Percentiles rank a stretch among this genome's conserved stretches.
Conservation (phyloP, 1,140 invertebrate species). For the Drosophila sulfurigaster region DNA sequence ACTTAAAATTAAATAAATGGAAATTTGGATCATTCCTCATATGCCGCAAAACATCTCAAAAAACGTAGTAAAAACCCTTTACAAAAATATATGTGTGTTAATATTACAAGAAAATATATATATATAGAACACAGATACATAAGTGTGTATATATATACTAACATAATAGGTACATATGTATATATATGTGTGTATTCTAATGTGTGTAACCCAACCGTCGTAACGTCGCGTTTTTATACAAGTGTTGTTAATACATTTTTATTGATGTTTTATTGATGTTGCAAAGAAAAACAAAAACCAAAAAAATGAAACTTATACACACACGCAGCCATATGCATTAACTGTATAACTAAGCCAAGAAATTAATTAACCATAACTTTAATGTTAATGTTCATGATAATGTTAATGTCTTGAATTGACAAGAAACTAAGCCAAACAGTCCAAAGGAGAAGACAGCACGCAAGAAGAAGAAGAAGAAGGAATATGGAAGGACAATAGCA, state of each 20-base stretch:
- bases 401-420: conserved; percentile 30
- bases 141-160: conserved; percentile 36
- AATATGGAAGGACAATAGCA: conserved; percentile 52
- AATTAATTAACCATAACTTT: conserved; percentile 45
- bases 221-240: conserved; percentile 82
- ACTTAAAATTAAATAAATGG: conserved; percentile 27
- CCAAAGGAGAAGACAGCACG: conserved; percentile 30
- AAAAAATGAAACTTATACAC: conserved; percentile 34
- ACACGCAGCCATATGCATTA: conserved; percentile 21
- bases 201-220: conserved; percentile 76
- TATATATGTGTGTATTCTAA: conserved; percentile 33
- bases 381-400: background rate
- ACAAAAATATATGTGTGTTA: conserved; percentile 18
- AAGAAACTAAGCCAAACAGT: conserved; percentile 32
- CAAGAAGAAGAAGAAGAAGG: conserved; percentile 3
- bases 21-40: conserved; percentile 34
- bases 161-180: conserved; percentile 13
- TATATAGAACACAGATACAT: conserved; percentile 17
- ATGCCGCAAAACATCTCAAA: conserved; percentile 30
- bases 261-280: conserved; percentile 67
- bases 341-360: conserved; percentile 20
- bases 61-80: background rate
- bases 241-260: conserved; percentile 78
- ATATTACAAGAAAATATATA: conserved; percentile 11
- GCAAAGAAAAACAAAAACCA: conserved; percentile 52